Conservation (phyloP, 1,140 invertebrate species). For the Aphidius gifuensis region DNA sequence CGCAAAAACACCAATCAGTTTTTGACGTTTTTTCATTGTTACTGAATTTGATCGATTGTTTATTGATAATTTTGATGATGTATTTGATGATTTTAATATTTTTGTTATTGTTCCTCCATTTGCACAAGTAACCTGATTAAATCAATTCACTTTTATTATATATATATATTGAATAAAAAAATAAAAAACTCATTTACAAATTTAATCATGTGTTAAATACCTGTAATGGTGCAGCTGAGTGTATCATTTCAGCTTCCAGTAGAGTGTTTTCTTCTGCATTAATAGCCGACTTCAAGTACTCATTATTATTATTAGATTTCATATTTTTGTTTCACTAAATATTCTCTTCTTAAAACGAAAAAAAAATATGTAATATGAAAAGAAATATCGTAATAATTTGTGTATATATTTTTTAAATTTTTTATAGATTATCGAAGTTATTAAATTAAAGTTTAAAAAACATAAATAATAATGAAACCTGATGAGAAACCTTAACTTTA, state of each 20-base stretch:
- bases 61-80: conserved; percentile 30
- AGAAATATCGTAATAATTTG: too few species aligned
- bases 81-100: conserved; percentile 31
- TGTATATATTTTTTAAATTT: too few species aligned
- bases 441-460: too few species aligned
- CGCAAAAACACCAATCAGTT: conserved; percentile 42
- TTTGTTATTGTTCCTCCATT: conserved; percentile 39
- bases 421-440: too few species aligned
- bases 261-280: conserved; percentile 38
- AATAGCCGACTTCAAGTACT: conserved; percentile 38
- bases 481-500: too few species aligned
- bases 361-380: not conserved
- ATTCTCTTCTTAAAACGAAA: conserved; percentile 10
- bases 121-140: conserved; percentile 39
- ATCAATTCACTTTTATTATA: conserved; percentile 6
- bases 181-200: not conserved
- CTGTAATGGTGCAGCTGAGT: conserved; percentile 37
- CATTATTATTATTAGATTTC: conserved; percentile 44
- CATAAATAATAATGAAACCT: too few species aligned
- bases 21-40: conserved; percentile 39
- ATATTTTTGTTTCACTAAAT: conserved; percentile 26
- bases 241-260: conserved; percentile 24
- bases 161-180: conserved; percentile 2
- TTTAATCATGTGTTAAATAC: conserved; percentile 26
- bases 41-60: conserved; percentile 41